Conservation (phyloP, 2,797 vertebrate species). For the Otus scops region DNA sequence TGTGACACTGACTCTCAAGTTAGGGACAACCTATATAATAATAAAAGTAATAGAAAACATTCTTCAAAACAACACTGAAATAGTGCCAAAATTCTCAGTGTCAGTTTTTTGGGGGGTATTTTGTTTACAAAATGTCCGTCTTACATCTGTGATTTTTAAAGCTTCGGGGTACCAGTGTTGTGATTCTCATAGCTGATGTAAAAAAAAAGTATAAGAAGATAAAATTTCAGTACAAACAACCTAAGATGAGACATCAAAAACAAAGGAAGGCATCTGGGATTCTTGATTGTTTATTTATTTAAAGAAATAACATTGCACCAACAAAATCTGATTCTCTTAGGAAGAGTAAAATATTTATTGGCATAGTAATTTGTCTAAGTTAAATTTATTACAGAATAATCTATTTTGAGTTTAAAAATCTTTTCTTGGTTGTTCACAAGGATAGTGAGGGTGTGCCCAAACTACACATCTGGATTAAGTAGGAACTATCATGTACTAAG, state of each 20-base stretch:
- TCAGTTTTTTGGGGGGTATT: background rate
- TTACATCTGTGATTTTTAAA: background rate
- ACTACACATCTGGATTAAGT: background rate
- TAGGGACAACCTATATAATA: background rate
- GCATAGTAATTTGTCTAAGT: background rate
- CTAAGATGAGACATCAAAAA: background rate
- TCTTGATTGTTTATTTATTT: background rate
- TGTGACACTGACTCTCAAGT: background rate
- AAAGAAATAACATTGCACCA: background rate
- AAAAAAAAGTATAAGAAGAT: background rate
- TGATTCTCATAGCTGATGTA: background rate
- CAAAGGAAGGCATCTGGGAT: fast-evolving
- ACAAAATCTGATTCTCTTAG: background rate
- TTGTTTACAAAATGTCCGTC: background rate
- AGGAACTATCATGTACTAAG: background rate
- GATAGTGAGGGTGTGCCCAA: background rate
- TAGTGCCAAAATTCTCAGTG: background rate
- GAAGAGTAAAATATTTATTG: background rate
- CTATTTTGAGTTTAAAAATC: background rate
- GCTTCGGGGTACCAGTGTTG: fast-evolving
- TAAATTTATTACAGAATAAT: background rate
- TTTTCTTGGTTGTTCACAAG: background rate
- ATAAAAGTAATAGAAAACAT: background rate
- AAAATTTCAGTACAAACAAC: background rate
- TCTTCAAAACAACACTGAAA: background rate